Evolutionary conservation across 2,113 vertebrate species (phyloP).

Genomic region (Leptodactylus fuscus): DNA sequence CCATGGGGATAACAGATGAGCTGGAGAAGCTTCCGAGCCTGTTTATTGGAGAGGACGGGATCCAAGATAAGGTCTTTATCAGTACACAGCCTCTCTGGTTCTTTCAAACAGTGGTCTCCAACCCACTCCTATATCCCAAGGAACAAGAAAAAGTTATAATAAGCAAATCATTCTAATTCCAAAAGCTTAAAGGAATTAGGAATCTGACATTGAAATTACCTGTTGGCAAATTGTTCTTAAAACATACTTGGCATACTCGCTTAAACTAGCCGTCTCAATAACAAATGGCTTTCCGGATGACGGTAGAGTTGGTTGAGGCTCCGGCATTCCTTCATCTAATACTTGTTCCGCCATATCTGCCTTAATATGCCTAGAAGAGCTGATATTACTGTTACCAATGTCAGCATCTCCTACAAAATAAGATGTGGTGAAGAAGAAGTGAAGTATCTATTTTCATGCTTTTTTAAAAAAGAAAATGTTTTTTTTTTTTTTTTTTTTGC

Average conservation of each 20-base stretch:
- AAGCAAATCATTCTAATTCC: background rate
- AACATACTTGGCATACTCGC: slow-evolving; percentile 76
- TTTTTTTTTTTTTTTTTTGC: too few species aligned
- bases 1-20: slow-evolving; percentile 80
- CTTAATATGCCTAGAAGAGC: slow-evolving; percentile 70
- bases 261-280: slow-evolving; percentile 75
- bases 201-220: slow-evolving; percentile 64
- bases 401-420: slow-evolving; percentile 73
- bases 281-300: slow-evolving; percentile 70
- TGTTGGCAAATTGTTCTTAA: slow-evolving; percentile 78
- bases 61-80: slow-evolving; percentile 80
- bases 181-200: background rate
- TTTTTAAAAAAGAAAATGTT: too few species aligned
- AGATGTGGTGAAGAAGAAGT: slow-evolving; percentile 49
- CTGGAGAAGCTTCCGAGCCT: slow-evolving; percentile 77
- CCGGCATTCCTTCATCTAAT: slow-evolving; percentile 69
- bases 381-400: slow-evolving; percentile 69
- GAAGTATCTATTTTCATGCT: too few species aligned
- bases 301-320: slow-evolving; percentile 63
- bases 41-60: slow-evolving; percentile 78
- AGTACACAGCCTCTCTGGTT: slow-evolving; percentile 77
- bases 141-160: background rate
- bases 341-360: slow-evolving; percentile 68
- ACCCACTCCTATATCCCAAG: slow-evolving; percentile 75
- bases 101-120: slow-evolving; percentile 79